Evolutionary conservation across 2,113 vertebrate genomes (phyloP).

Genomic region (Sebastes schlegelii): DNA sequence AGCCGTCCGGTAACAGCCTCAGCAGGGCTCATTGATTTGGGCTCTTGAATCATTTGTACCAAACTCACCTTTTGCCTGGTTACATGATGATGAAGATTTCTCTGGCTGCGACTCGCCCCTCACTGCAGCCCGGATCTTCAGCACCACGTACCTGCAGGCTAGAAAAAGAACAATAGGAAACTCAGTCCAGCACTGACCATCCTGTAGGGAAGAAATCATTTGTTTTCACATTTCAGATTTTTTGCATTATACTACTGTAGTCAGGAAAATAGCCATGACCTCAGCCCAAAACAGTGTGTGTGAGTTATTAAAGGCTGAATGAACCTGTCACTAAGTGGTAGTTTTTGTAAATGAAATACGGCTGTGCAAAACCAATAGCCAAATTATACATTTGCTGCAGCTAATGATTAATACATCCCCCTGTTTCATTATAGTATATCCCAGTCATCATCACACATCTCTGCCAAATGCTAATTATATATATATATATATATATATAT

Average conservation of each 20-base stretch:
- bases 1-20: too few species aligned
- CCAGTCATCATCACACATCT: too few species aligned
- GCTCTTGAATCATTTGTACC: too few species aligned
- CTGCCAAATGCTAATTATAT: too few species aligned
- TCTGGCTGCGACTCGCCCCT: constrained; percentile 29
- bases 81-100: constrained; percentile 16
- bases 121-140: constrained; percentile 53
- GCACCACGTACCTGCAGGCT: constrained; percentile 64
- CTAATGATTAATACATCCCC: too few species aligned
- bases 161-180: background rate
- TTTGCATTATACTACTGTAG: background rate
- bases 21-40: background rate
- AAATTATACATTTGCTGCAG: background rate
- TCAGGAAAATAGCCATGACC: background rate
- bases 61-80: constrained; percentile 41
- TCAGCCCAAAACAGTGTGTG: background rate
- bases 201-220: background rate
- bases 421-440: too few species aligned
- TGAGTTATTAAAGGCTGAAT: background rate
- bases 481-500: too few species aligned
- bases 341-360: background rate
- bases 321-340: background rate
- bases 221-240: background rate
- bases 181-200: background rate
- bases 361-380: background rate